Conservation (phyloP, 2,113 vertebrate genomes). For the Thryonomys swinderianus region DNA sequence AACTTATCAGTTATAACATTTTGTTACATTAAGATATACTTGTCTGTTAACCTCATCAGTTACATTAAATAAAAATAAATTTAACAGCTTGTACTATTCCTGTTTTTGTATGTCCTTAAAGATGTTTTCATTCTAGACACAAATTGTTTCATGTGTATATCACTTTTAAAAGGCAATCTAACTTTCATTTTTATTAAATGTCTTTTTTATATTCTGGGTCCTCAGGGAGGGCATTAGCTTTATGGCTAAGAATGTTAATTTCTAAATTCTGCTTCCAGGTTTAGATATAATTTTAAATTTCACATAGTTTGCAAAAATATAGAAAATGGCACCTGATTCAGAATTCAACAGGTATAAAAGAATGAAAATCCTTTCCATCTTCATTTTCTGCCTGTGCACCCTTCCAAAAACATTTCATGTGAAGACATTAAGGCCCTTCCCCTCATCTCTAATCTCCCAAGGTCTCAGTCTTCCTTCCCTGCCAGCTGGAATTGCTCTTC, state of each 20-base stretch:
- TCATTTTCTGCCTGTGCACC: neutral
- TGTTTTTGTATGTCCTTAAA: slow-evolving; percentile 48
- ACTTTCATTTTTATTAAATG: neutral
- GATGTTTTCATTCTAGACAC: slow-evolving; percentile 19
- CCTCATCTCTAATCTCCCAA: neutral
- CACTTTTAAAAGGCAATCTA: slow-evolving; percentile 41
- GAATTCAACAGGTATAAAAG: neutral
- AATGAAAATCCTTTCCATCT: neutral
- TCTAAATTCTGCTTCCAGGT: slow-evolving; percentile 37
- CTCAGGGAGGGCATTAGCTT: neutral
- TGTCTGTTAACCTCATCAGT: slow-evolving; percentile 71
- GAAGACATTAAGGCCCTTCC: neutral
- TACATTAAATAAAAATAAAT: slow-evolving; percentile 78
- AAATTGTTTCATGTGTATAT: neutral
- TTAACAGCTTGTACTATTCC: slow-evolving; percentile 46
- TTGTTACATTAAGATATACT: slow-evolving; percentile 72
- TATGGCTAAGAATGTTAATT: slow-evolving; percentile 18
- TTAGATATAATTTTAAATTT: neutral
- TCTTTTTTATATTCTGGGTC: slow-evolving; percentile 10
- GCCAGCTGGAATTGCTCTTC: neutral
- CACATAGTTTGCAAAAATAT: neutral
- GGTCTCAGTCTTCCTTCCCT: neutral
- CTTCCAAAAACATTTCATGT: neutral
- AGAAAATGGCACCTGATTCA: slow-evolving; percentile 9
- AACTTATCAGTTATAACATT: slow-evolving; percentile 49